These are phyloP conservation scores for Pipistrellus pygmaeus DNA, from an alignment of 2,797 vertebrate species.

Conservation along the genomic window DNA sequence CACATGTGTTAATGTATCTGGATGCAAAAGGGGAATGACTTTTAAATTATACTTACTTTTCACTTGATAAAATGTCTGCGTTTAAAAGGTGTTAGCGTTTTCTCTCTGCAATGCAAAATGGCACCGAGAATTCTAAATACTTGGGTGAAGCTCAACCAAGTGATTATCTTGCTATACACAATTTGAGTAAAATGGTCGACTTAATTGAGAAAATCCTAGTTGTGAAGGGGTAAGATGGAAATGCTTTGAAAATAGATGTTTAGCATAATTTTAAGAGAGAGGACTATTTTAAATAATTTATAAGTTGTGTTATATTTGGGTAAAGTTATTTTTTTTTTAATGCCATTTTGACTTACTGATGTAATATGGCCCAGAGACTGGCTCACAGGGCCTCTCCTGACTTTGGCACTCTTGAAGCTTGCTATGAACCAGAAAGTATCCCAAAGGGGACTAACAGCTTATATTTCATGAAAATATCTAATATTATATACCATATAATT, in stretches of 20 bases:
- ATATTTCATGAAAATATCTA: background rate
- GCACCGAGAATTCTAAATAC: background rate
- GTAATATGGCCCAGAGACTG: background rate
- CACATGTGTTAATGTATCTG: background rate
- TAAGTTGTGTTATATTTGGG: background rate
- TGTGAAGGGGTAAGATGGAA: background rate
- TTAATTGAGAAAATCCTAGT: background rate
- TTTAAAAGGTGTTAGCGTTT: background rate
- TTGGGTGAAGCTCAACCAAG: background rate
- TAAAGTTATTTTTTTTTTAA: background rate
- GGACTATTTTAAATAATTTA: background rate
- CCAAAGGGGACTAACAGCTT: background rate
- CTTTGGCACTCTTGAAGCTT: background rate
- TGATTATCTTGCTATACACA: background rate
- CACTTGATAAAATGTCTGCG: background rate
- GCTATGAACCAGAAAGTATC: background rate
- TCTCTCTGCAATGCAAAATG: background rate
- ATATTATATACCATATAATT: background rate
- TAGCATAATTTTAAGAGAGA: background rate
- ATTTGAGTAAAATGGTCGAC: background rate
- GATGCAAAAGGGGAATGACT: background rate
- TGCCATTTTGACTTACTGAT: background rate
- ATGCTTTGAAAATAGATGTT: background rate
- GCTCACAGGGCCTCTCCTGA: background rate
- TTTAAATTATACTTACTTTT: slow-evolving; percentile 5